Base-by-base conservation (phyloP, 2,113 vertebrate species). In the Halcyon malimbica region DNA sequence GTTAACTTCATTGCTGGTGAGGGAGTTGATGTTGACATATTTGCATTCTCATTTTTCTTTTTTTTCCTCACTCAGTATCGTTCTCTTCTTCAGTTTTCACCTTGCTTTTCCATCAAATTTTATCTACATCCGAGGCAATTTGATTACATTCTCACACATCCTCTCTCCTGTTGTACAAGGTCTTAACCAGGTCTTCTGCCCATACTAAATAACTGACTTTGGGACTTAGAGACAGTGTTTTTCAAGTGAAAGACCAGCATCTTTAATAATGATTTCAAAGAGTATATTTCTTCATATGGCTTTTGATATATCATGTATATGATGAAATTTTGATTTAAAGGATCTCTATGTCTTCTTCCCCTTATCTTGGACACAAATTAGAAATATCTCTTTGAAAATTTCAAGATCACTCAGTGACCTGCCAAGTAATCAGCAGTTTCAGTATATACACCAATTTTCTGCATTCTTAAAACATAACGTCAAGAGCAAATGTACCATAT, bases 401-500 rank as follows among this genome's bases (percentile, higher is more conserved):
- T 74, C 70, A 80, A 53, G 65, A 78, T 90, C 80, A 33, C 17
- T 75, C 33, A 74, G 24, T 54, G 80, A 56, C 50, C 54, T 96
- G 75, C 59, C 91, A 96, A 93, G 87, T 89, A 96, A 84, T 93
- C 90, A 69, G 51, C 63, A 79, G 56, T 91, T 94, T 90, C 73
- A 60, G 39, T 80, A 39, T 35, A 35, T 65, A 29, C 62, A 76
- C 63, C 69, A 85, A 68, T 91, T 96, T 96, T 60, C 79, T 95
- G 39, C 92, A 90, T 96, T 97, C 89, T 97, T 96, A 73, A 91
- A 93, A 48, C 51, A 50, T 85, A 82, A 60, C 17, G 15, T 96
- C 97, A 97, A 80, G 76, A 74, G 20, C 80, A 91, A 97, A 93
- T 71, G 78, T 37, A 53, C 79, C 75, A 91, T 90, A 92, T 89